Evolutionary conservation across 2,888 invertebrate genomes (phyloP).

Genomic region (Crematogaster levior): DNA sequence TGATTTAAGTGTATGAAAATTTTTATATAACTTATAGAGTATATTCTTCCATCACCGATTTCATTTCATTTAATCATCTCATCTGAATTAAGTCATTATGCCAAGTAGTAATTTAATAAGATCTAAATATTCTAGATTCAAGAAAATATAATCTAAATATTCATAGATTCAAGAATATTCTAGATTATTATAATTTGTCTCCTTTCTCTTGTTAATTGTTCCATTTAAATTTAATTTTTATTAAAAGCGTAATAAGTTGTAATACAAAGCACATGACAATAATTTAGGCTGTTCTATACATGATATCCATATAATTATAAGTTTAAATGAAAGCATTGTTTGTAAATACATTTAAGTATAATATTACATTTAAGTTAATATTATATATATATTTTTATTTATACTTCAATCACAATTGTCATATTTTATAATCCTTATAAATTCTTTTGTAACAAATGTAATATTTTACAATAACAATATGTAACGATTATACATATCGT

Average conservation of each 20-base stretch:
- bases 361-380: too few relatives aligned
- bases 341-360: too few relatives aligned
- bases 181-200: not conserved
- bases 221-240: not conserved
- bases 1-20: not conserved
- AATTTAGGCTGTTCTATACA: not conserved
- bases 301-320: not conserved
- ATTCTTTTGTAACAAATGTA: not conserved
- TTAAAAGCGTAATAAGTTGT: not conserved
- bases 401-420: not conserved
- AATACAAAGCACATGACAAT: not conserved
- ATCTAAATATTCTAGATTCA: too few relatives aligned
- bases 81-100: not conserved
- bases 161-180: too few relatives aligned
- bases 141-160: too few relatives aligned
- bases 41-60: not conserved
- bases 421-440: conserved; percentile 6
- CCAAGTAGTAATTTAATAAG: too few relatives aligned
- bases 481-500: too few relatives aligned
- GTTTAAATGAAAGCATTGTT: not conserved
- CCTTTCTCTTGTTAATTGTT: not conserved
- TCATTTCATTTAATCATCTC: not conserved
- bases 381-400: too few relatives aligned
- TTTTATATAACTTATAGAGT: too few relatives aligned
- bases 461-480: too few relatives aligned